Percentiles rank a stretch among this genome's conserved stretches.
Conservation (phyloP, 2,888 invertebrate species). For the Antheraea assamensis region DNA sequence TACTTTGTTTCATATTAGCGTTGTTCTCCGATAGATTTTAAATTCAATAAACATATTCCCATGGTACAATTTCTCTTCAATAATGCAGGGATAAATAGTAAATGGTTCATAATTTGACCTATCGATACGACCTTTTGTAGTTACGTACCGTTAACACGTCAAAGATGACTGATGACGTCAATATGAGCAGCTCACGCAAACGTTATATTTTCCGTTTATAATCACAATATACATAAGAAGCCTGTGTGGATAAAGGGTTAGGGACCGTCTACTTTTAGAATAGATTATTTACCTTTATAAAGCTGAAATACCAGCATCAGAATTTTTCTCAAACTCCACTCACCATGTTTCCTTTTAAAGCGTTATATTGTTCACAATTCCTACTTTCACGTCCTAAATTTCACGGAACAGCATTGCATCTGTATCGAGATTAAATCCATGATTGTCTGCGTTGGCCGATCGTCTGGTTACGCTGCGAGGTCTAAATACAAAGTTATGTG, state of each 20-base stretch:
- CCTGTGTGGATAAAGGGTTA: conserved; percentile 16
- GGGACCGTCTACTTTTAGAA: neutral
- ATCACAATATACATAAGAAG: neutral
- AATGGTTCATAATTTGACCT: neutral
- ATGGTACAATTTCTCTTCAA: neutral
- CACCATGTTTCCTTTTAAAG: conserved; percentile 2
- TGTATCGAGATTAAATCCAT: conserved; percentile 28
- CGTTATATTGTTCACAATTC: conserved; percentile 6
- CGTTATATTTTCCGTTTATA: neutral
- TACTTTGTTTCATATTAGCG: no score
- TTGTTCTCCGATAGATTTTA: neutral
- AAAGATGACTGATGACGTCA: neutral
- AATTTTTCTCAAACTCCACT: neutral
- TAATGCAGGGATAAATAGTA: neutral
- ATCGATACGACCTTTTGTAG: neutral
- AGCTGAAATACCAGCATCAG: conserved; percentile 7
- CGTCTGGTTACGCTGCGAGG: conserved; percentile 51
- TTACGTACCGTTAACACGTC: neutral
- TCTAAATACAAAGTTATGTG: conserved; percentile 72
- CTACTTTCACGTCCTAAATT: conserved; percentile 9
- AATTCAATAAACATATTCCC: neutral
- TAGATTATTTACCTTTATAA: conserved; percentile 6
- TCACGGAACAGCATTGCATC: neutral
- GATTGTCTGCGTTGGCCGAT: conserved; percentile 34
- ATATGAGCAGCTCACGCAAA: neutral